Percentiles rank a stretch among this genome's conserved stretches.
phyloP scores from a whole-genome alignment of 37 sponge, comb jelly and placozoan species.

The Halisarca cf. caerulea region DNA sequence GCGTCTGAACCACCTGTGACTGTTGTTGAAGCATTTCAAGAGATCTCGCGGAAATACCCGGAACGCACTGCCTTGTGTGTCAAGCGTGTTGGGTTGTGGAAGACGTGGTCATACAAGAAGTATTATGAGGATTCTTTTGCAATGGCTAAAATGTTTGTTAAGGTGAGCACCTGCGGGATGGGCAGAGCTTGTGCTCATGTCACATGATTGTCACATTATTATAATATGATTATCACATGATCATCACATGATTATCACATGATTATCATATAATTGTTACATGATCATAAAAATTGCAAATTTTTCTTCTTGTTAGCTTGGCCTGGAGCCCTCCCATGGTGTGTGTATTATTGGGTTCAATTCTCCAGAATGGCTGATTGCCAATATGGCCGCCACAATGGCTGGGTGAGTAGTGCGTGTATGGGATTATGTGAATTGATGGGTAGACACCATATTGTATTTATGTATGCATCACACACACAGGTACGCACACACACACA shows the following conservation, averaged over 20 bases:
- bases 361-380: slow-evolving; percentile 86
- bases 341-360: slow-evolving; percentile 91
- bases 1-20: slow-evolving; percentile 62
- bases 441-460: too few species aligned
- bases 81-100: slow-evolving; percentile 78
- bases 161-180: slow-evolving; percentile 58
- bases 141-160: slow-evolving; percentile 78
- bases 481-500: slow-evolving; percentile 12
- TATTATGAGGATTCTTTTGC: slow-evolving; percentile 61
- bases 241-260: background rate
- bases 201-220: background rate
- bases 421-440: too few species aligned
- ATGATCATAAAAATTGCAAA: background rate
- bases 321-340: slow-evolving; percentile 65
- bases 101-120: slow-evolving; percentile 67
- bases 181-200: background rate
- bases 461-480: too few species aligned
- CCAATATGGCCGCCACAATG: slow-evolving; percentile 77
- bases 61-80: slow-evolving; percentile 57
- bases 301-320: slow-evolving; percentile 52
- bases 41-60: slow-evolving; percentile 38
- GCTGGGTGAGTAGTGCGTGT: slow-evolving; percentile 64
- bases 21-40: slow-evolving; percentile 60
- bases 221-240: background rate
- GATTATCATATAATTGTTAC: too few species aligned